These are phyloP conservation scores for Planococcus citri DNA, from an alignment of 1,140 invertebrate genomes.

Conservation along the genomic window DNA sequence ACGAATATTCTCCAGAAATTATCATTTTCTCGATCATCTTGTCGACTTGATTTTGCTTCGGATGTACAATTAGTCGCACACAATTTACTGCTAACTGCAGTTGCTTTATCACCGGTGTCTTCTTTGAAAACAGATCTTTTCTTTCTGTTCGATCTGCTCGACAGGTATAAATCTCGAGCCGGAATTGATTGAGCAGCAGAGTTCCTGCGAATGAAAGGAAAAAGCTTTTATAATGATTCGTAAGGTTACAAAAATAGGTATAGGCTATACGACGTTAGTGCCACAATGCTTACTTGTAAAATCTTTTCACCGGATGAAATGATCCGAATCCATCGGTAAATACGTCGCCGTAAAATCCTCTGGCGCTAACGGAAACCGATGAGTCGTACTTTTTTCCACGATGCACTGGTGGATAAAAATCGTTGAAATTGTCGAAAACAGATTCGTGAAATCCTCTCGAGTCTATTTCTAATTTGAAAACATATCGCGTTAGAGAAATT, in stretches of 20 bases:
- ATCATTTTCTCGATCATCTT: not conserved
- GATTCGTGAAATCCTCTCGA: conserved; percentile 39
- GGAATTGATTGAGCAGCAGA: no score
- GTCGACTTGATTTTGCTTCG: not conserved
- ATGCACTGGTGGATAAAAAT: conserved; percentile 35
- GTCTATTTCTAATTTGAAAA: conserved; percentile 27
- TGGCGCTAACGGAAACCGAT: conserved; percentile 3
- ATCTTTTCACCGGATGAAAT: conserved; percentile 33
- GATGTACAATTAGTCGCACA: not conserved
- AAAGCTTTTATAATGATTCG: not conserved
- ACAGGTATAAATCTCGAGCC: no score
- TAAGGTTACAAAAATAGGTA: no score
- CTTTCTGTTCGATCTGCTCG: no score
- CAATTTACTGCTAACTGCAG: not conserved
- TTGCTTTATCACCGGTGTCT: no score
- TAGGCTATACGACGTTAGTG: not conserved
- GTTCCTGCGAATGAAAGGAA: no score
- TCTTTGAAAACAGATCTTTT: no score
- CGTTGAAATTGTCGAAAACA: conserved; percentile 38
- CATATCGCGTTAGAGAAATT: no score
- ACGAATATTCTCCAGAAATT: not conserved
- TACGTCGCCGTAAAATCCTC: conserved; percentile 28
- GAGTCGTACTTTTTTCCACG: conserved; percentile 14
- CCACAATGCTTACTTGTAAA: conserved; percentile 27
- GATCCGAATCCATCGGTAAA: conserved; percentile 27